These are phyloP conservation scores for Sapayoa aenigma DNA, from an alignment of 2,113 vertebrate species.

Conservation along the genomic window DNA sequence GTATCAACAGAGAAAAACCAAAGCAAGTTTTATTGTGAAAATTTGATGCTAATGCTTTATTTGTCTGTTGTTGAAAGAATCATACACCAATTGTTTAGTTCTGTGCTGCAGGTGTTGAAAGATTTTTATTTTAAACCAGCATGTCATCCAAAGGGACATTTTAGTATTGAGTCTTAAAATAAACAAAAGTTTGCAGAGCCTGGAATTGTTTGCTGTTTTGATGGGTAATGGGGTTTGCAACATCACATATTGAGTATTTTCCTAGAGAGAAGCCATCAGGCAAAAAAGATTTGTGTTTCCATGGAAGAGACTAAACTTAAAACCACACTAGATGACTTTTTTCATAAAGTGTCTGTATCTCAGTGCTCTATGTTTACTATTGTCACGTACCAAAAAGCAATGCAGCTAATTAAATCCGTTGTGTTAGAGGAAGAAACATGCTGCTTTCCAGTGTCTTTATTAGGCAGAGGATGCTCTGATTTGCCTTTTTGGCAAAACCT, in stretches of 20 bases:
- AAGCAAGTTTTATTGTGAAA: neutral
- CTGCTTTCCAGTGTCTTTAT: neutral
- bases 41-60: neutral
- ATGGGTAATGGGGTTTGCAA: neutral
- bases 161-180: neutral
- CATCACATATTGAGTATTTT: neutral
- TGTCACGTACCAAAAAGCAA: neutral
- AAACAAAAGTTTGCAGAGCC: neutral
- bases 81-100: neutral
- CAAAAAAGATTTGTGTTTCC: neutral
- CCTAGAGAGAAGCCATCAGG: neutral
- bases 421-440: neutral
- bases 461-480: neutral
- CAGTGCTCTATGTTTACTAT: neutral
- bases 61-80: neutral
- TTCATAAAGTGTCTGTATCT: neutral
- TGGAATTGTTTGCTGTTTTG: neutral
- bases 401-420: rapidly evolving
- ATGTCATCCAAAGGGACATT: neutral
- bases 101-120: neutral
- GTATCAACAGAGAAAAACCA: neutral
- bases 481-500: neutral
- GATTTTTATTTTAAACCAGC: neutral
- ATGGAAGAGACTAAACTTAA: neutral
- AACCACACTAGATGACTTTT: neutral